These are phyloP conservation scores for Dioctria linearis DNA, from an alignment of 2,888 invertebrate genomes.

Conservation along the genomic window DNA sequence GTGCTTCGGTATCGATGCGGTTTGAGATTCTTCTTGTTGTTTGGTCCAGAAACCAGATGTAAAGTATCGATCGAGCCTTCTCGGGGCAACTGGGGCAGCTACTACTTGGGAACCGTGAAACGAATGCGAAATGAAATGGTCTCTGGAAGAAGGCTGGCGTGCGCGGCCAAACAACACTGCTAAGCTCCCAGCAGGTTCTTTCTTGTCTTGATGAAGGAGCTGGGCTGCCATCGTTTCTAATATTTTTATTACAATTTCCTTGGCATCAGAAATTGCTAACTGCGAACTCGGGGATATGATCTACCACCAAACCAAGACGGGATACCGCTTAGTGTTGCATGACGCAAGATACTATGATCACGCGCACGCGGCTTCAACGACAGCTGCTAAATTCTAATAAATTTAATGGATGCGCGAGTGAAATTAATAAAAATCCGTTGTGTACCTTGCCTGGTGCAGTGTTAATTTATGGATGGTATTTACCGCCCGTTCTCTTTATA, in stretches of 20 bases:
- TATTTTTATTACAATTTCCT: conserved; percentile 32
- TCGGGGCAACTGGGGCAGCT: conserved; percentile 40
- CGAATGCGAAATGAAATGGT: conserved; percentile 35
- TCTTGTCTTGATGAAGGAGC: conserved; percentile 29
- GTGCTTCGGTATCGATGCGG: conserved; percentile 23
- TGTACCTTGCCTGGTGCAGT: conserved; percentile 5
- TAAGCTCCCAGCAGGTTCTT: conserved; percentile 40
- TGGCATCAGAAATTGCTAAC: conserved; percentile 27
- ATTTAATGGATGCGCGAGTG: conserved; percentile 46
- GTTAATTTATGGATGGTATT: not conserved
- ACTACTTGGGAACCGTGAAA: conserved; percentile 12
- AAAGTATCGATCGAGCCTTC: conserved; percentile 21
- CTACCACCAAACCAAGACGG: not conserved
- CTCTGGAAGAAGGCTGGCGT: conserved; percentile 20
- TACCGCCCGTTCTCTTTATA: not conserved
- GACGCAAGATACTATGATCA: conserved; percentile 42
- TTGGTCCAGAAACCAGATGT: conserved; percentile 4
- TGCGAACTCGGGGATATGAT: conserved; percentile 1
- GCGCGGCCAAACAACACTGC: not conserved
- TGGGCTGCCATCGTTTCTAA: conserved; percentile 37
- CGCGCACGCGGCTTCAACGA: conserved; percentile 44
- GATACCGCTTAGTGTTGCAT: conserved; percentile 27
- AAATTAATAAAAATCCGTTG: conserved; percentile 34
- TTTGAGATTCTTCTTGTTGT: conserved; percentile 1
- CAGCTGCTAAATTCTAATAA: conserved; percentile 48